Evolutionary conservation across 2,797 vertebrate genomes (phyloP).

Genomic region (Champsocephalus esox): DNA sequence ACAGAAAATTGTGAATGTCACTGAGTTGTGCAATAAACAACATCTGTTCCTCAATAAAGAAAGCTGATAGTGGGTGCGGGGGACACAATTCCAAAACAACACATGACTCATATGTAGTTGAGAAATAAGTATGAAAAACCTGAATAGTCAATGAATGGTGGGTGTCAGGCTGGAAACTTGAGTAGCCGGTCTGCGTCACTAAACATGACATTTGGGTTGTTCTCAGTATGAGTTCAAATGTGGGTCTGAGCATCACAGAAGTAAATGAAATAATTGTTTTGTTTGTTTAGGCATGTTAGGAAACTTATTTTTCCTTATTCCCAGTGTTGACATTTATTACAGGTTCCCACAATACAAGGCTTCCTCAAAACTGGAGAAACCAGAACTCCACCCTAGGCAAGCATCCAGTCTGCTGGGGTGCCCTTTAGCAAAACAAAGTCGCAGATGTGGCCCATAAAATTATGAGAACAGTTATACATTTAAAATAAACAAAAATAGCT

Average conservation of each 20-base stretch:
- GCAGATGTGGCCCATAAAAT: neutral
- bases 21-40: conserved; percentile 19
- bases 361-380: conserved; percentile 28
- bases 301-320: neutral
- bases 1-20: neutral
- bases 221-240: conserved; percentile 22
- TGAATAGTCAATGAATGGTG: conserved; percentile 35
- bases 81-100: conserved; percentile 51
- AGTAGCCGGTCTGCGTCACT: conserved; percentile 53
- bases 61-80: conserved; percentile 42
- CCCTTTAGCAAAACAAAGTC: conserved; percentile 25
- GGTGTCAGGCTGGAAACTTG: conserved; percentile 61
- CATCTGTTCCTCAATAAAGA: conserved; percentile 18
- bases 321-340: neutral
- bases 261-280: neutral
- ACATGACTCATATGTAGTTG: conserved; percentile 63
- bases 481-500: neutral
- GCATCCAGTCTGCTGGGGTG: conserved; percentile 4
- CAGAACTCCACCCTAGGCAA: conserved; percentile 29
- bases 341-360: neutral
- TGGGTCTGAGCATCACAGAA: conserved; percentile 19
- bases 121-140: conserved; percentile 50
- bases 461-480: neutral
- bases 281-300: neutral
- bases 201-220: conserved; percentile 34